Conservation (phyloP, 2,797 vertebrate species). For the Melopsittacus undulatus region DNA sequence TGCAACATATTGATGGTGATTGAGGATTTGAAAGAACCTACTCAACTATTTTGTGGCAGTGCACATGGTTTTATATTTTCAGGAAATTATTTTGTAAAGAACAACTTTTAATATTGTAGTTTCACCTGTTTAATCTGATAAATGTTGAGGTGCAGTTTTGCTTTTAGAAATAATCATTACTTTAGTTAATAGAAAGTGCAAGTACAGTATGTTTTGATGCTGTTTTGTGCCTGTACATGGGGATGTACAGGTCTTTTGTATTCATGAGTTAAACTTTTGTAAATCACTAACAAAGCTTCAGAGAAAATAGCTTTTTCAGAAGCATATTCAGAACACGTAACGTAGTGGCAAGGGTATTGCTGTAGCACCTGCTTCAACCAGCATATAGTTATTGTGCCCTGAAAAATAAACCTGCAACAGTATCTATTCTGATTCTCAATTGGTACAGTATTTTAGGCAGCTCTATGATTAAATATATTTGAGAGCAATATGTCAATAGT, state of each 20-base stretch:
- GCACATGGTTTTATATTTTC: constrained; percentile 84
- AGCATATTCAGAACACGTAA: constrained; percentile 33
- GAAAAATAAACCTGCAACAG: constrained; percentile 56
- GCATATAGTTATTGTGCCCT: constrained; percentile 52
- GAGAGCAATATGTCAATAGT: constrained; percentile 73
- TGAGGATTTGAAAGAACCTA: constrained; percentile 76
- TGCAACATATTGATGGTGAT: constrained; percentile 70
- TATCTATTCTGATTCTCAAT: constrained; percentile 39
- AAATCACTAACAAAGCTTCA: constrained; percentile 66
- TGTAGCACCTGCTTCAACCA: constrained; percentile 62
- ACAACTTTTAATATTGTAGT: constrained; percentile 81
- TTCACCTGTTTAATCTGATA: constrained; percentile 77
- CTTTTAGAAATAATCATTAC: constrained; percentile 74
- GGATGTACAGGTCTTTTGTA: constrained; percentile 70
- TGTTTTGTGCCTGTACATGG: constrained; percentile 71
- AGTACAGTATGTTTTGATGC: constrained; percentile 69
- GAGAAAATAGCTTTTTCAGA: constrained; percentile 61
- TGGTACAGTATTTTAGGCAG: constrained; percentile 71
- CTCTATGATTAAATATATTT: constrained; percentile 69
- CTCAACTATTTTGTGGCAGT: constrained; percentile 80
- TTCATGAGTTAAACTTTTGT: constrained; percentile 64
- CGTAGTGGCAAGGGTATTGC: constrained; percentile 56
- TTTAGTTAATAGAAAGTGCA: constrained; percentile 73
- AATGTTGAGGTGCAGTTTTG: constrained; percentile 73
- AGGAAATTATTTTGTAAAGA: constrained; percentile 83